phyloP scores from a whole-genome alignment of 2,797 vertebrate genomes.

The Alauda arvensis region DNA sequence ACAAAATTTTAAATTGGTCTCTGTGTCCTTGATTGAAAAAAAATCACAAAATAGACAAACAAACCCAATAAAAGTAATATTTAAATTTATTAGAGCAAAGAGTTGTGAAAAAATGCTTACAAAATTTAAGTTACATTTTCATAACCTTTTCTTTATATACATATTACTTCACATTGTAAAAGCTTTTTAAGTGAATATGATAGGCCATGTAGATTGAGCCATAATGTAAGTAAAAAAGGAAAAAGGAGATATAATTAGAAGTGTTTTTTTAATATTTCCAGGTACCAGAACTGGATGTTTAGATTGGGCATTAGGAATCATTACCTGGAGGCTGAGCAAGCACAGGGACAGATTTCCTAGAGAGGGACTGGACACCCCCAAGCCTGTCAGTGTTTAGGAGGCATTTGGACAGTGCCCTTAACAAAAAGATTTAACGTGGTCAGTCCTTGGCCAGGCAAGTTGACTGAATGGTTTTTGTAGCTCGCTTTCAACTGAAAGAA shows the following conservation, averaged over 20 bases:
- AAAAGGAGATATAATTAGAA: not conserved
- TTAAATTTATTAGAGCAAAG: not conserved
- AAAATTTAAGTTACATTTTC: not conserved
- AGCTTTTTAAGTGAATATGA: not conserved
- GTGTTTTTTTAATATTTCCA: not conserved
- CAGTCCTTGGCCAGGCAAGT: not conserved
- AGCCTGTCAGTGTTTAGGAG: no score
- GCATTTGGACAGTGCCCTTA: not conserved
- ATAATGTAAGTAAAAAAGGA: not conserved
- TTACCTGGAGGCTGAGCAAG: not conserved
- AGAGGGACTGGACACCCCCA: not conserved
- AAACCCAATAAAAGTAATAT: not conserved
- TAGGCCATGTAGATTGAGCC: not conserved
- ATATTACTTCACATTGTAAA: not conserved
- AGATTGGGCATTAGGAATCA: not conserved
- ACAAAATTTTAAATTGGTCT: rapidly evolving
- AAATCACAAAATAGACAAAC: not conserved
- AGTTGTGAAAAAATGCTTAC: not conserved
- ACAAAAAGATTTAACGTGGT: rapidly evolving
- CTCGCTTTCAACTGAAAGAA: not conserved
- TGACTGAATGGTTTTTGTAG: not conserved
- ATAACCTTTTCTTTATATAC: not conserved
- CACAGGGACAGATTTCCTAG: not conserved
- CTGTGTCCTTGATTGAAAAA: not conserved
- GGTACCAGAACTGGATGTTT: not conserved